Base-by-base conservation (phyloP, 2,797 vertebrate genomes). In the Fistularia commersonii region DNA sequence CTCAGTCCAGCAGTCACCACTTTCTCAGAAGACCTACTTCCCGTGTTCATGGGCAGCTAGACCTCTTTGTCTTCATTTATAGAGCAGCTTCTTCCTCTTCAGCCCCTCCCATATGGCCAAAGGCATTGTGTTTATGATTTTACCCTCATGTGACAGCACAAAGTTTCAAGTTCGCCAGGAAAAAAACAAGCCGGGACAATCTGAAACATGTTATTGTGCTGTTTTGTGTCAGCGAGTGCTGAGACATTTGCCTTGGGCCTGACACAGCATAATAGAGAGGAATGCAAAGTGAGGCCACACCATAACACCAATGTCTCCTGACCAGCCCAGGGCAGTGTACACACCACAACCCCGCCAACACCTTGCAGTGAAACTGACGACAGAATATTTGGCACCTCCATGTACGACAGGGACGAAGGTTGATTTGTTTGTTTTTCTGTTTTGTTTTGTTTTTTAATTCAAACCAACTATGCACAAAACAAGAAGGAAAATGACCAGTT, bases 231-330 rank as follows among this genome's bases (percentile, higher is more conserved):
- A 66, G 49, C 53, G 51, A 59, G 48, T 12, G 10, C 35, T 48
- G 58, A 61, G 48, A 51, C 42, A 69, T 64, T 77, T 66, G 61
- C 73, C 76, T 72, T 11, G 42, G 69, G 74, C 51, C 65, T 56
- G 15, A 77, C 44, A 52, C 43, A 59, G 60, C 61, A 49, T 51
- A 72, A 66, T 64, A 57, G 51, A 64, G 48, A 81, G 53, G 71
- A 72, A 76, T 76, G 72, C 55, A 63, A 70, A 75, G 70, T 33
- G 57, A 72, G 63, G 61, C 63, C 57, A 71, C 69, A 53, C 67
- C 52, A 54, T 74, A 61, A 77, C 64, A 34, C 49, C 37, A 57
- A 59, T 69, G 76, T 79, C 63, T 53, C 41, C 53, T 35, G 23
- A 51, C 59, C 52, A 32, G 51, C 53, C 52, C 48, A 13, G n/a